Evolutionary conservation across 2,888 invertebrate species (phyloP), one percentile per base, ranked within the genome.

Genomic region (Subacronicta megacephala): DNA sequence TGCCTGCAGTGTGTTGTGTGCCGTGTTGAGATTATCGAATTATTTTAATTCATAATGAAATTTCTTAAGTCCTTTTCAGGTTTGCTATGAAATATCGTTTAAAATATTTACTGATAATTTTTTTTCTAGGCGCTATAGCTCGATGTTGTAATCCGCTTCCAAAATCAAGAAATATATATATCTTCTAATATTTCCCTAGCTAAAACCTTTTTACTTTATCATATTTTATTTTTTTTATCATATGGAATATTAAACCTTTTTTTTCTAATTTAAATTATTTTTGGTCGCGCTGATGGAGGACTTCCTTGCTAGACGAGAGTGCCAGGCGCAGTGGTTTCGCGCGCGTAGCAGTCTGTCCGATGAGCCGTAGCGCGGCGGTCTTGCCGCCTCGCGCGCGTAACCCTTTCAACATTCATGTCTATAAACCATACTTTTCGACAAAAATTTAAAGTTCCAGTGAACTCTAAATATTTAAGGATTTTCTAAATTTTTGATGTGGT

Each of bases 291-390:
- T 82, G 72, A 83, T 83, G 76, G 83, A 90, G 85, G 84, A 88
- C 83, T 89, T 89, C 88, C 88, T 88, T 80, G 82, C 81, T 77
- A 77, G 84, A 82, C 86, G 87, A 82, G 84, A 89, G 78, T 81
- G 88, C 69, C 73, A 72, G 76, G 72, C 61, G 76, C 74, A 70
- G 78, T 72, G 78, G 78, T 77, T 78, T 78, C 65, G 78, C 77
- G 79, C 78, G 80, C 75, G 77, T 69, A 80, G 75, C 91, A 93
- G 94, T 94, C 90, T 90, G 87, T 82, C 88, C 90, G 92, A 94
- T 93, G 93, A 92, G 91, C 90, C 93, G 92, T 92, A 90, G 92
- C 91, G 93, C 82, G 90, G 88, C 92, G 92, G 94, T 90, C 90
- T 88, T 93, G 91, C 90, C 89, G 90, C 87, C 84, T 77, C 85